Conservation (phyloP, 1,140 invertebrate species). For the Nautilus pompilius region DNA sequence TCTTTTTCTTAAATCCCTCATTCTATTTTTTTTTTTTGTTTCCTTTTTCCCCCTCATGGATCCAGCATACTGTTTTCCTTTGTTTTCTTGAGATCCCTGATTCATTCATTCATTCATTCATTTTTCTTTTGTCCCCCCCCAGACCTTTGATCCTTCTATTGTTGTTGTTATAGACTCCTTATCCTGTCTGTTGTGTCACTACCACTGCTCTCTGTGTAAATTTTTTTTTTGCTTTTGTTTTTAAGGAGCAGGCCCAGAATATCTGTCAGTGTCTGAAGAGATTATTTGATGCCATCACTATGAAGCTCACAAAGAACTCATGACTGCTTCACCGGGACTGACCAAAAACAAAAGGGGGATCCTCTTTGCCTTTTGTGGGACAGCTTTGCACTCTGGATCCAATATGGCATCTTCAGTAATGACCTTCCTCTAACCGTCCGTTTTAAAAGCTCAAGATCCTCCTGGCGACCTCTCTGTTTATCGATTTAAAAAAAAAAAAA, state of each 20-base stretch:
- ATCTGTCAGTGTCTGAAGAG: constrained; percentile 41
- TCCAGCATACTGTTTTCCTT: not conserved
- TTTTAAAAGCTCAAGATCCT: no score
- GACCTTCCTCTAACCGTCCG: no score
- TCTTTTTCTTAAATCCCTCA: no score
- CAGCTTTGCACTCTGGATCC: no score
- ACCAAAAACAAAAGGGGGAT: no score
- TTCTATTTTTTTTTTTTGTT: no score
- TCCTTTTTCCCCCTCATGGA: not conserved
- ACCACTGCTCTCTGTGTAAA: not conserved
- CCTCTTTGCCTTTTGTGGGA: no score
- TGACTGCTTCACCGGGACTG: no score
- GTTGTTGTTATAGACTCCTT: not conserved
- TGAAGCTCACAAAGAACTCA: not conserved
- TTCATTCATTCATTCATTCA: not conserved
- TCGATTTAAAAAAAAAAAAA: no score
- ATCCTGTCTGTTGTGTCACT: not conserved
- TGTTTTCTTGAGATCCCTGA: not conserved
- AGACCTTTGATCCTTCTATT: not conserved
- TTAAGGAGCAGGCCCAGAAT: constrained; percentile 38
- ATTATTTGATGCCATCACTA: constrained; percentile 44
- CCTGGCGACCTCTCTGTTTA: no score
- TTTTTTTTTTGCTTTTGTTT: constrained; percentile 10
- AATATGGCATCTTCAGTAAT: no score
- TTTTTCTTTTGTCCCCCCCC: not conserved